Percentiles rank a stretch among this genome's conserved stretches.
Conservation (phyloP, 2,888 invertebrate genomes). For the Aporophyla lueneburgensis region DNA sequence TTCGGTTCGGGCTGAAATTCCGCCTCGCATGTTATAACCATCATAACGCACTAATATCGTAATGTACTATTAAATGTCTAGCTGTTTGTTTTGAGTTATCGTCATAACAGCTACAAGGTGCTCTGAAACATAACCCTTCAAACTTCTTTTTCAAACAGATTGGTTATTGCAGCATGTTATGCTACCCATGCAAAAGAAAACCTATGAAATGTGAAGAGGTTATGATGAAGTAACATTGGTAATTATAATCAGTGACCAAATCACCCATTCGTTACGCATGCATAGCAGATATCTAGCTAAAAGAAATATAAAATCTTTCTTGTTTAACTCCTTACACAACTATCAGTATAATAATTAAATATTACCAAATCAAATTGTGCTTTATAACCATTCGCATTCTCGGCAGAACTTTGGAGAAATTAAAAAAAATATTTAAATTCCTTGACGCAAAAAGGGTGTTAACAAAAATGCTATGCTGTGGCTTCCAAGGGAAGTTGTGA, state of each 20-base stretch:
- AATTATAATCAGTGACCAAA: constrained; percentile 40
- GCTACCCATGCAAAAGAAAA: background rate
- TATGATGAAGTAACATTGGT: constrained; percentile 16
- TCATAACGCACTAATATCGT: too few relatives aligned
- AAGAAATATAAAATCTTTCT: background rate
- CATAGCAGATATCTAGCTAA: background rate
- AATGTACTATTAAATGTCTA: too few relatives aligned
- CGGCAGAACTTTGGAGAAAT: background rate
- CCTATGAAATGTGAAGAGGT: background rate
- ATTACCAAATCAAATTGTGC: constrained; percentile 18
- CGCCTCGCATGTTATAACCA: too few relatives aligned
- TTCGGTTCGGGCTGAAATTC: too few relatives aligned
- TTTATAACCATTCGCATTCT: background rate
- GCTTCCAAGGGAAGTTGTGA: background rate
- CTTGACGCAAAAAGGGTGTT: background rate
- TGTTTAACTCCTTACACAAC: background rate
- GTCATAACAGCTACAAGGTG: background rate
- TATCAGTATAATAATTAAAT: background rate
- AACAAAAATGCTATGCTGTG: background rate
- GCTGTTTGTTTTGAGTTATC: background rate
- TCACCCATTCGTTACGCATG: constrained; percentile 30
- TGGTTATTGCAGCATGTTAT: background rate
- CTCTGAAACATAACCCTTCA: background rate
- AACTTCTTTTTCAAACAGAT: background rate
- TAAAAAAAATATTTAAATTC: background rate